Evolutionary conservation across 2,888 invertebrate genomes (phyloP), one percentile per base, ranked within the genome.

Genomic region (Netelia fuscicornis): DNA sequence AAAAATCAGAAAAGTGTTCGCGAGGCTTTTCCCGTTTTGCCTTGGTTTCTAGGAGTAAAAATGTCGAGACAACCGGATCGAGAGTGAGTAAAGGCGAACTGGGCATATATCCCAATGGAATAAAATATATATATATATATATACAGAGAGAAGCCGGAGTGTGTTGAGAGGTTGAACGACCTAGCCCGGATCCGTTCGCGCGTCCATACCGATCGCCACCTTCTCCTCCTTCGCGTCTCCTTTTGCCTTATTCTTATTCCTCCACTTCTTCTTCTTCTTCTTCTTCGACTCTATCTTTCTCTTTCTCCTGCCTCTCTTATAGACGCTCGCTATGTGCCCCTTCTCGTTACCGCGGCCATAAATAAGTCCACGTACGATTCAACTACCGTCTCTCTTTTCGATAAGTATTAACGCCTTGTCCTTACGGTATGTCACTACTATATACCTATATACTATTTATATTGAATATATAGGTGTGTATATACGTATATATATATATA

Each of bases 91-190:
- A 80, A 70, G 79, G 42, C 23, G 71, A 86, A 90, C 88, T 90
- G 88, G 89, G 87, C 87, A 87, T 87, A 30, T 30, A 30, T 74
- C 62, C 56, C 56, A 71, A 83, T 70, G 48, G 74, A 83, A 70
- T 74, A 79, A 48, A 44, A 87, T 91, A 87, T 91, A 89, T 88
- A 89, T 91, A 87, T 91, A 89, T 88, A 89, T 83, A 86, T 83
- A 79, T 78, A 76, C 60, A 84, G 85, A 80, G 84, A 86, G 87
- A 88, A 88, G 86, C 84, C 87, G 88, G 86, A 87, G 89, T 89
- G 86, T 86, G 90, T 88, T 87, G 89, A 89, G 90, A 91, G 89
- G 91, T 91, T 91, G 91, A 91, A 91, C 91, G 91, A 91, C 91
- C 91, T 90, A 91, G 91, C 91, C 91, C 91, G 91, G 91, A 91